These are phyloP conservation scores for Embiotoca jacksoni DNA, from an alignment of 2,113 vertebrate genomes.

Conservation along the genomic window DNA sequence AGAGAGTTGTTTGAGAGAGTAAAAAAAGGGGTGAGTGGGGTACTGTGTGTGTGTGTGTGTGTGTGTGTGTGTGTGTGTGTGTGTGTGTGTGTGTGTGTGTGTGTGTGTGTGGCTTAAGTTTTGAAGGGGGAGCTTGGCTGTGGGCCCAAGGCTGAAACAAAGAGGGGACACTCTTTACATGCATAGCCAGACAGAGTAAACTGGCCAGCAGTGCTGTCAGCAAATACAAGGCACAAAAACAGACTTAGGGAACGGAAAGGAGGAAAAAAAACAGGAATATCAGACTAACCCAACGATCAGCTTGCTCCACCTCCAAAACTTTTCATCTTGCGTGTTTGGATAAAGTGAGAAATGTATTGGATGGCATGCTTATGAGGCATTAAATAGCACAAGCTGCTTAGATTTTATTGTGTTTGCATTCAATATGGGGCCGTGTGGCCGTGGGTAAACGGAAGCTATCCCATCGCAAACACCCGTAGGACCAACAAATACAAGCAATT, in stretches of 20 bases:
- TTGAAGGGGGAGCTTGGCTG: slow-evolving; percentile 84
- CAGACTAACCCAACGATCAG: slow-evolving; percentile 40
- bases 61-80: slow-evolving; percentile 52
- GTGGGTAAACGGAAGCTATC: slow-evolving; percentile 71
- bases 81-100: slow-evolving; percentile 61
- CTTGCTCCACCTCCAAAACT: slow-evolving; percentile 38
- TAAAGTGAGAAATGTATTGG: slow-evolving; percentile 61
- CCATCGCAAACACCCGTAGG: slow-evolving; percentile 73
- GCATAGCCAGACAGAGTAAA: slow-evolving; percentile 86
- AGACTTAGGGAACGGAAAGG: slow-evolving; percentile 49
- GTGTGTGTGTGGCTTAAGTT: slow-evolving; percentile 81
- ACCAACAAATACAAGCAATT: slow-evolving; percentile 77
- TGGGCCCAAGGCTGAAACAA: slow-evolving; percentile 83
- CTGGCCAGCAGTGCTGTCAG: slow-evolving; percentile 76
- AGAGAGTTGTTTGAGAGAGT: slow-evolving; percentile 71
- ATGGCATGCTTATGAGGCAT: slow-evolving; percentile 25
- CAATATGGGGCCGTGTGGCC: slow-evolving; percentile 69
- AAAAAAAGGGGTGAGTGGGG: slow-evolving; percentile 61
- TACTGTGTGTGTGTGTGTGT: slow-evolving; percentile 49
- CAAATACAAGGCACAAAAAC: slow-evolving; percentile 74
- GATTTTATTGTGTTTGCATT: slow-evolving; percentile 78
- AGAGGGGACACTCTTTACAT: slow-evolving; percentile 88
- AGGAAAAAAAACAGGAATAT: slow-evolving; percentile 29
- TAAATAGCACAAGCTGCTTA: slow-evolving; percentile 61
- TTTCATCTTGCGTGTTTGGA: slow-evolving; percentile 29